A percentile compares a stretch with the other conserved stretches of the same genome.
Conservation (phyloP, 2,888 invertebrate genomes). For the Metalampra italica region DNA sequence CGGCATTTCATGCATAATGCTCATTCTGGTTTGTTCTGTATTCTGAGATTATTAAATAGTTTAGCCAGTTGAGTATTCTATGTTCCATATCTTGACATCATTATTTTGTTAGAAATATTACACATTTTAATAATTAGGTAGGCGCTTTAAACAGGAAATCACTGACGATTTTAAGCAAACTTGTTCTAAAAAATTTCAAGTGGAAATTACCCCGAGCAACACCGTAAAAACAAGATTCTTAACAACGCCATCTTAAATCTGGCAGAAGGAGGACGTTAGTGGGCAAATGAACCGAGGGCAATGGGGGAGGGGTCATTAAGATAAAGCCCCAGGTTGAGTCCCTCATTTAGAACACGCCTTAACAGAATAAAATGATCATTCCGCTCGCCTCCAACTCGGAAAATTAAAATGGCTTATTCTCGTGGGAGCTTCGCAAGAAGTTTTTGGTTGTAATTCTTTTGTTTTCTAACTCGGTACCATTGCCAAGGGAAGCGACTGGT, state of each 20-base stretch:
- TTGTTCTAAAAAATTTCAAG: neutral
- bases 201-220: neutral
- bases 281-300: constrained; percentile 10
- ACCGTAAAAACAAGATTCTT: neutral
- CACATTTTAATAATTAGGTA: no score
- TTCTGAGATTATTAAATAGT: no score
- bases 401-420: constrained; percentile 13
- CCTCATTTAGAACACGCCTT: constrained; percentile 27
- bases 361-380: constrained; percentile 30
- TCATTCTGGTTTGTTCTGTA: no score
- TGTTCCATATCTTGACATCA: no score
- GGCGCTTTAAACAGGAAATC: no score
- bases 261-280: neutral
- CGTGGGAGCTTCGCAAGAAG: neutral
- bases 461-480: neutral
- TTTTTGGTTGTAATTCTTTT: neutral
- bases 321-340: constrained; percentile 27
- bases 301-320: constrained; percentile 24
- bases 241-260: neutral
- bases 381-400: constrained; percentile 3
- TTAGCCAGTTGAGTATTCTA: no score
- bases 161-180: no score
- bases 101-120: no score
- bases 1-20: no score
- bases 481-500: no score